phyloP scores from a whole-genome alignment of 2,888 invertebrate species.

The Rhingia rostrata region DNA sequence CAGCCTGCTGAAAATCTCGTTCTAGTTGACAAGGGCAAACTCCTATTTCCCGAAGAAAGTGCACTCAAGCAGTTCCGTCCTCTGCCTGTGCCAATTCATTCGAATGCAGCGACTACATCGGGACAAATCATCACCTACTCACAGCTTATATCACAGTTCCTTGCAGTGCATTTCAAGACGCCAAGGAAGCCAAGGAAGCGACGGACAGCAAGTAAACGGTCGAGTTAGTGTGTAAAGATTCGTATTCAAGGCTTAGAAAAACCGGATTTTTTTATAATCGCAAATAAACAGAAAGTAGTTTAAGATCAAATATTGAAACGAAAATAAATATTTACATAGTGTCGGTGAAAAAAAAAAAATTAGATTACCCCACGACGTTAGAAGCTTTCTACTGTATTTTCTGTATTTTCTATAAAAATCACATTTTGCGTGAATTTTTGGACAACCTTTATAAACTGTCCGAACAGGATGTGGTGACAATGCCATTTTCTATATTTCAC shows the following conservation, averaged over 20 bases:
- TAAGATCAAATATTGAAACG: constrained; percentile 14
- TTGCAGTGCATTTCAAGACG: constrained; percentile 96
- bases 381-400: no score
- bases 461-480: no score
- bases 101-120: constrained; percentile 95
- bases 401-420: no score
- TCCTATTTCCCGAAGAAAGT: constrained; percentile 96
- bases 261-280: constrained; percentile 52
- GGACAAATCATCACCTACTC: constrained; percentile 98
- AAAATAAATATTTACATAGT: constrained; percentile 41
- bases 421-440: no score
- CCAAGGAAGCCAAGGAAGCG: constrained; percentile 87
- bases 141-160: constrained; percentile 96
- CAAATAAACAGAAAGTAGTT: constrained; percentile 25
- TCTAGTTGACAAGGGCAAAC: constrained; percentile 94
- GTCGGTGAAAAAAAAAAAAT: no score
- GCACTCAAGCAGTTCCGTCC: constrained; percentile 96
- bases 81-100: constrained; percentile 93
- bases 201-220: constrained; percentile 75
- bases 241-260: constrained; percentile 37
- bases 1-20: constrained; percentile 95
- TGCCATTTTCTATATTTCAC: no score
- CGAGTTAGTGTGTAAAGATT: constrained; percentile 6
- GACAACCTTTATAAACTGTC: no score
- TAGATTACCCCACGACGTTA: no score